Base-by-base conservation (phyloP, 2,888 invertebrate genomes). In the Meliscaeva auricollis region DNA sequence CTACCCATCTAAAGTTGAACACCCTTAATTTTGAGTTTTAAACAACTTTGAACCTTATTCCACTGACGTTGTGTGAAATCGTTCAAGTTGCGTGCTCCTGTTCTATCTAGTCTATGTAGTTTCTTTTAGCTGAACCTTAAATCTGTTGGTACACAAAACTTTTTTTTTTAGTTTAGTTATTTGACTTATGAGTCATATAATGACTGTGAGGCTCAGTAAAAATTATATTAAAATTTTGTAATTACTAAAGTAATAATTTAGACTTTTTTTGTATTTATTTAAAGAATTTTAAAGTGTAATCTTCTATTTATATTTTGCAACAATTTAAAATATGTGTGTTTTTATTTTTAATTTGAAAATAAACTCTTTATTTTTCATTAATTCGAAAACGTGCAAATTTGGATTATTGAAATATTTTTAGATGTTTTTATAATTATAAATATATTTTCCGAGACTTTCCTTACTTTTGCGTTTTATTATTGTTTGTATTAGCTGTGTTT, bases 391-490 rank as follows among this genome's bases (percentile, higher is more conserved):
- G 41, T 60, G 9, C 26, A 41, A n/a, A 41, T 41, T 13, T 30
- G 3, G n/a, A 22, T 52, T 30, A 26, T 22, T 13, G 38, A 13
- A 20, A 22, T 38, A 22, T 60, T 58, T 35, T 58, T 58, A 20
- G 13, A 35, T 60, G 3, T 22, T 60, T 26, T 26, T 26, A 26
- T 26, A 26, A 3, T 3, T 3, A 26, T 26, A 26, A 26, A 26
- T 26, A 26, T 26, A 4, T 72, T n/a, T 13, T 32, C 62, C 22
- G 6, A 41, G 2, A 64, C 72, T 72, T 13, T 32, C 30, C 81
- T 81, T 56, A 46, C 6, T 66, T 76, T 64, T 80, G 79, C 79
- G 79, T 52, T 68, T 79, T 52, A 68, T 48, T 68, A 15, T n/a
- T 32, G 20, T 41, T 68, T 50, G 44, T 26, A 22, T 20, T 48